phyloP scores from a whole-genome alignment of 2,888 invertebrate species.

The Nycteola revayana region DNA sequence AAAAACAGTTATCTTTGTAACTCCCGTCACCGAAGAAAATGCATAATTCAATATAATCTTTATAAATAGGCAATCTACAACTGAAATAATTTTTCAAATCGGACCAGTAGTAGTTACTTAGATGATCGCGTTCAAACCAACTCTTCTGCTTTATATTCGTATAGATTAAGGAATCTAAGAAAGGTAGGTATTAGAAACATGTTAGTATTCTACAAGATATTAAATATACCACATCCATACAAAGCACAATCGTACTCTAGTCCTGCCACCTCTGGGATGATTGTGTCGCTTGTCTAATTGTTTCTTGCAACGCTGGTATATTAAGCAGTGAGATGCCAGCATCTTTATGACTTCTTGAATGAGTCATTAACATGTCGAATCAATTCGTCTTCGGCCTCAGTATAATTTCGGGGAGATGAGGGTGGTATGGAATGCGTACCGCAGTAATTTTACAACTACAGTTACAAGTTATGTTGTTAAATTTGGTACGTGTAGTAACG shows the following conservation, averaged over 20 bases:
- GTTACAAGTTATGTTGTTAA: constrained; percentile 8
- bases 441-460: constrained; percentile 37
- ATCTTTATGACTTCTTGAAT: constrained; percentile 78
- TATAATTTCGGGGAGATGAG: constrained; percentile 56
- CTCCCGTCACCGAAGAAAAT: no score
- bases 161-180: no score
- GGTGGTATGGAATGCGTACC: constrained; percentile 23
- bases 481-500: constrained; percentile 3
- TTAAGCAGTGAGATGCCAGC: constrained; percentile 75
- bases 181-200: no score
- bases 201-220: no score
- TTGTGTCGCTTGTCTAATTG: constrained; percentile 78
- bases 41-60: no score
- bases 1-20: no score
- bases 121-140: no score
- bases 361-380: constrained; percentile 78
- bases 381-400: constrained; percentile 64
- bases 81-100: no score
- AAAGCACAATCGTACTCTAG: constrained; percentile 23
- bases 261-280: constrained; percentile 52
- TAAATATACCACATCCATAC: constrained; percentile 45
- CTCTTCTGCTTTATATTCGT: no score
- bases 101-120: no score
- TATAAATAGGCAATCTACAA: no score
- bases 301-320: constrained; percentile 79